Percentiles rank a stretch among this genome's conserved stretches.
phyloP scores from a whole-genome alignment of 2,113 vertebrate species.

The Tetrao urogallus region DNA sequence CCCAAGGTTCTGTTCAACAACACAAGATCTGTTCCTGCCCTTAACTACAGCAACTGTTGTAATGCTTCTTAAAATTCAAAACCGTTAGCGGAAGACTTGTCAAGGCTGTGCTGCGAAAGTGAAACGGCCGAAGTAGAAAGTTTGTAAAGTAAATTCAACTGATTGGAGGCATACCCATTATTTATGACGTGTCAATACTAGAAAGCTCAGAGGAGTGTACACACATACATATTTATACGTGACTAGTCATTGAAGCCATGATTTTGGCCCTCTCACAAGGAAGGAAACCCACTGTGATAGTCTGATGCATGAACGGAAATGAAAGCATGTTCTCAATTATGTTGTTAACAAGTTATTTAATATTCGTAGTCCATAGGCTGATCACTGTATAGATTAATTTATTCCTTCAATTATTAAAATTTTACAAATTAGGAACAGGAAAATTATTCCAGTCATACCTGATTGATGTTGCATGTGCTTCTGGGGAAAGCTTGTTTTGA shows the following conservation, averaged over 20 bases:
- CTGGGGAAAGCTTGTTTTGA: neutral
- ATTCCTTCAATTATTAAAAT: neutral
- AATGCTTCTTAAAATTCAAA: neutral
- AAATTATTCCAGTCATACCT: neutral
- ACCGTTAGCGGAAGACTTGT: neutral
- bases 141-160: neutral
- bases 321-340: neutral
- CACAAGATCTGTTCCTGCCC: neutral
- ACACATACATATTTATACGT: rapidly evolving
- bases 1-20: neutral
- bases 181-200: neutral
- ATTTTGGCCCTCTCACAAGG: neutral
- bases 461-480: neutral
- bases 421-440: neutral
- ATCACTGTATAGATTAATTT: neutral
- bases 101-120: neutral
- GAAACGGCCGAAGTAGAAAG: neutral
- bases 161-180: neutral
- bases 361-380: neutral
- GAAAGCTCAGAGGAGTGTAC: neutral
- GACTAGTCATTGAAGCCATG: neutral
- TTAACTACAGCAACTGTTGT: neutral
- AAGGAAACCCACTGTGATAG: neutral
- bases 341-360: neutral
- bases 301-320: neutral